These are phyloP conservation scores for Propithecus perrieri DNA, from an alignment of 2,797 vertebrate genomes.

Conservation along the genomic window DNA sequence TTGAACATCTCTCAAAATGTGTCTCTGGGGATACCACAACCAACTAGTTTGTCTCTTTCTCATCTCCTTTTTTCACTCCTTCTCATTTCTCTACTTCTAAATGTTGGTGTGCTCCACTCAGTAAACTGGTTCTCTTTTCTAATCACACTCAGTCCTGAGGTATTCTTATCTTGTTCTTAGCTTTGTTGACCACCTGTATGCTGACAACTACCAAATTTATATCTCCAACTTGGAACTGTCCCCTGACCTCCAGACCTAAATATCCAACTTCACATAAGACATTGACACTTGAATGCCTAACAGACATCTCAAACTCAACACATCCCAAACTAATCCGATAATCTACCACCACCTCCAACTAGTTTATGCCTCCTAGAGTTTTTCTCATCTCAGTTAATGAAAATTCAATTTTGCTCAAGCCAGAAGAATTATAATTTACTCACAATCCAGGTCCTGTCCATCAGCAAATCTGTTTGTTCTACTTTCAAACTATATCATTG, in stretches of 20 bases:
- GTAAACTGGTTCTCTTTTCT: background rate
- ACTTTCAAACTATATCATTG: background rate
- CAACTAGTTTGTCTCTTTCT: background rate
- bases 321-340: background rate
- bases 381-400: background rate
- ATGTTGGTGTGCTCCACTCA: background rate
- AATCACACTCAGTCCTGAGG: background rate
- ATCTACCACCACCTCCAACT: background rate
- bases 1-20: background rate
- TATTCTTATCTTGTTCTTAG: background rate
- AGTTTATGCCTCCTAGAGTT: background rate
- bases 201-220: background rate
- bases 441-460: background rate
- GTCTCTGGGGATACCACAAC: background rate
- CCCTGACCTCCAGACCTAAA: background rate
- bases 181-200: background rate
- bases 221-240: background rate
- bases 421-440: constrained; percentile 13
- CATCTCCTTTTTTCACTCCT: background rate
- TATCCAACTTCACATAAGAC: background rate
- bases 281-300: background rate
- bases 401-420: background rate
- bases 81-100: background rate
- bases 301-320: background rate
- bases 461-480: background rate